Evolutionary conservation across 2,888 invertebrate genomes (phyloP).

Genomic region (Rhimphoctona megacephalus): DNA sequence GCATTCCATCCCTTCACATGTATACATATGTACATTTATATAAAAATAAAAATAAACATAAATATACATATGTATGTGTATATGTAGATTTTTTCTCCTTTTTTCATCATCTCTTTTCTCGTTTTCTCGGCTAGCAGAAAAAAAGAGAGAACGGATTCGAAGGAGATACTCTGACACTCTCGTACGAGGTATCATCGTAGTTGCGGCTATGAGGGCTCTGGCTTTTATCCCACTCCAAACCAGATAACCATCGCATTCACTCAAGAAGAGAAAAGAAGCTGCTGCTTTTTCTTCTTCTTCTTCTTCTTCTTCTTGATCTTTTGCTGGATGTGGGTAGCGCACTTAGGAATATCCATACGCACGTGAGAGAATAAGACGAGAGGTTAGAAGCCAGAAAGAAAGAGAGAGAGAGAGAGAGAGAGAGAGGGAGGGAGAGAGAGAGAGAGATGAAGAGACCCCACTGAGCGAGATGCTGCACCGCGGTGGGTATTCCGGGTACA

Average conservation of each 20-base stretch:
- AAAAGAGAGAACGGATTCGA: slow-evolving; percentile 61
- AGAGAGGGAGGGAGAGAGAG: slow-evolving; percentile 42
- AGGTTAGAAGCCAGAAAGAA: slow-evolving; percentile 30
- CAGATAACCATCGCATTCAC: slow-evolving; percentile 80
- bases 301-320: slow-evolving; percentile 21
- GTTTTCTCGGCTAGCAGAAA: slow-evolving; percentile 39
- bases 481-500: slow-evolving; percentile 84
- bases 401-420: not conserved
- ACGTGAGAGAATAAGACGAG: slow-evolving; percentile 48
- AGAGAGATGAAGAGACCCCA: slow-evolving; percentile 78
- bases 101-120: slow-evolving; percentile 65
- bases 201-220: slow-evolving; percentile 76
- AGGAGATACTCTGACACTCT: slow-evolving; percentile 80
- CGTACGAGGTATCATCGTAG: slow-evolving; percentile 82
- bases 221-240: slow-evolving; percentile 82
- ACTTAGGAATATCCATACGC: slow-evolving; percentile 52
- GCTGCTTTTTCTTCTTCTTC: slow-evolving; percentile 32
- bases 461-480: slow-evolving; percentile 80
- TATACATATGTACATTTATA: not conserved
- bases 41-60: slow-evolving; percentile 3
- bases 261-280: slow-evolving; percentile 62
- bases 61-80: slow-evolving; percentile 1
- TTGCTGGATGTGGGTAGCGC: slow-evolving; percentile 41
- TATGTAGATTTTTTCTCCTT: slow-evolving; percentile 52
- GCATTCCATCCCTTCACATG: slow-evolving; percentile 78